Evolutionary conservation across 2,797 vertebrate species (phyloP).

Genomic region (Manis pentadactyla): DNA sequence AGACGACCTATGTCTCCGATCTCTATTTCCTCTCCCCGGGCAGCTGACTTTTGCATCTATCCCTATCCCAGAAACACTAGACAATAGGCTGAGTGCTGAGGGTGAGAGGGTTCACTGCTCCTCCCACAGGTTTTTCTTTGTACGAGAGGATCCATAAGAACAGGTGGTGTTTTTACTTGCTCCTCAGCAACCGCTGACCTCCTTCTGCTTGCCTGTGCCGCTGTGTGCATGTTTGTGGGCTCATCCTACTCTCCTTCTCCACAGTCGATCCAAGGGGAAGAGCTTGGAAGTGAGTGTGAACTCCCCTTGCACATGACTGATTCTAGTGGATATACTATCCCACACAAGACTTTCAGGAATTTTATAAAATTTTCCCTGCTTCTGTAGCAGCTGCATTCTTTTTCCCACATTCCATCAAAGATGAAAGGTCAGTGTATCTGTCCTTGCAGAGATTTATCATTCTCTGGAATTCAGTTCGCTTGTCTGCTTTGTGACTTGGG

Average conservation of each 20-base stretch:
- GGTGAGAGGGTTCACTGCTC: neutral
- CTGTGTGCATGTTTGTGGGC: too few relatives aligned
- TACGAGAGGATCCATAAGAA: neutral
- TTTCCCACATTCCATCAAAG: neutral
- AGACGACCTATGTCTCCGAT: neutral
- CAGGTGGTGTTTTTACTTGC: neutral
- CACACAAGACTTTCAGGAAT: neutral
- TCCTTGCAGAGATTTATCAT: neutral
- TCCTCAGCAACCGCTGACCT: neutral
- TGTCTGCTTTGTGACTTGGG: neutral
- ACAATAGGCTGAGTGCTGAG: neutral
- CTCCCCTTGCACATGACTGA: neutral
- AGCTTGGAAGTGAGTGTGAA: neutral
- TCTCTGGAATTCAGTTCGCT: neutral
- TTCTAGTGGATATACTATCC: neutral
- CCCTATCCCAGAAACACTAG: neutral
- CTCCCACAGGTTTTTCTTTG: neutral
- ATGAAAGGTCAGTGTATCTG: neutral
- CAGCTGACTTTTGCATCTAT: neutral
- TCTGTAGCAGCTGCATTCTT: neutral
- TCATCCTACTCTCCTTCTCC: neutral
- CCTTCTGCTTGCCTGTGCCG: neutral
- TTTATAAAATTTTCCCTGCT: neutral
- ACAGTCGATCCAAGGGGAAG: neutral
- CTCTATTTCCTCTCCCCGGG: neutral